Base-by-base conservation (phyloP, 2,888 invertebrate species). In the Eudasyphora cyanicolor region DNA sequence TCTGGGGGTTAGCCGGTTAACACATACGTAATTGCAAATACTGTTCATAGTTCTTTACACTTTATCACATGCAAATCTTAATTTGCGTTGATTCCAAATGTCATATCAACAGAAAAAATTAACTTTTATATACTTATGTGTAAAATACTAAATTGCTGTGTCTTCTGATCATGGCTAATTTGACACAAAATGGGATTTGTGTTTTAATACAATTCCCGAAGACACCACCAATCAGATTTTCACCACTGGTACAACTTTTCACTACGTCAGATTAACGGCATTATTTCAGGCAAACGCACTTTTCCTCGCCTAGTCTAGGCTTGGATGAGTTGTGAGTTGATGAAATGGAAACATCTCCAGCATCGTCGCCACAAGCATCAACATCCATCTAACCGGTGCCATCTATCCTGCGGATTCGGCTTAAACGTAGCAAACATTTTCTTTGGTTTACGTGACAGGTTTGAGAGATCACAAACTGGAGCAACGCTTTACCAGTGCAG, bases 371-470 rank as follows among this genome's bases (percentile, higher is more conserved):
- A 32, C 14, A n/a, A 45, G 2, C 51, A 24, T 54, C 21, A n/a
- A n/a, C n/a, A 3, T 54, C 10, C 51, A 49, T 49, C 1, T n/a
- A 29, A 32, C n/a, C n/a, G 29, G 60, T n/a, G n/a, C 60, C 14
- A 24, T 0, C 32, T n/a, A 1, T 29, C 24, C 7, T 24, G 21
- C 24, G 54, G 32, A 71, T 4, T 10, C 73, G 24, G 10, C 38
- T 14, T 69, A 62, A 77, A 64, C 57, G 73, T 71, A 73, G 14
- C 24, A 45, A 49, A 14, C 21, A 45, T 82, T 62, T 70, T 45
- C 32, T 75, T 24, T 49, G 57, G 57, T 86, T 14, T 88, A 87
- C 90, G 88, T 89, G 90, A 87, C 90, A 90, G 90, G 90, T 89
- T 88, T 86, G 10, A 84, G 85, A 87, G 87, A 85, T 88, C 86